Base-by-base conservation (phyloP, 1,140 invertebrate species). In the Xylocopa sonorina region DNA sequence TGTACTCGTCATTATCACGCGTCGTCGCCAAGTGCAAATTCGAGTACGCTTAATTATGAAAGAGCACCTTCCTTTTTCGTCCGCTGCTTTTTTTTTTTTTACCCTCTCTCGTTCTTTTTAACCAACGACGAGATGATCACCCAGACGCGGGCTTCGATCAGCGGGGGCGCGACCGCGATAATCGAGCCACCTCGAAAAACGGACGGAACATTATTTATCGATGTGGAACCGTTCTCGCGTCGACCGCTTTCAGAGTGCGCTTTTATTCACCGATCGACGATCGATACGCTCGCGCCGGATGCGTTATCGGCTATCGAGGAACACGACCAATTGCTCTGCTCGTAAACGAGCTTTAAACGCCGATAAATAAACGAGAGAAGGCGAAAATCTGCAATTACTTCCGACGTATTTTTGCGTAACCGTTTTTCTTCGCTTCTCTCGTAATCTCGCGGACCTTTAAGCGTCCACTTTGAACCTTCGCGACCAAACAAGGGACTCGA, bases 1-100 rank as follows among this genome's bases (percentile, higher is more conserved):
- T 66, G 18, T 67, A 32, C 43, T 67, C 64, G 50, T 67, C 50
- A 67, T 48, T 27, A 9, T 7, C 10, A 32, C 29, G 48, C 46
- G 48, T 50, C 29, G 18, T 16, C 32, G n/a, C 18, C 12, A 53
- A 69, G 67, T 69, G 67, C 67, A 55, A 53, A 55, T 69, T 69
- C 50, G 50, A 53, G 67, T 69, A 69, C n/a, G 67, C 9, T 53
- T 51, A 51, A 69, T 69, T 69, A 53, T 16, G 16, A 53, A 41
- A 27, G 50, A 21, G 16, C n/a, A 27, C 7, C 32, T n/a, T 38
- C 34, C 32, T 18, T n/a, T n/a, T n/a, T n/a, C n/a, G n/a, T n/a
- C n/a, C n/a, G n/a, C n/a, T n/a, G n/a, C n/a, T n/a, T n/a, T n/a
- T n/a, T n/a, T n/a, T n/a, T n/a, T n/a, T n/a, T n/a, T n/a, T n/a